Evolutionary conservation across 2,888 invertebrate genomes (phyloP), one percentile per base, ranked within the genome.

Genomic region (Adela reaumurella): DNA sequence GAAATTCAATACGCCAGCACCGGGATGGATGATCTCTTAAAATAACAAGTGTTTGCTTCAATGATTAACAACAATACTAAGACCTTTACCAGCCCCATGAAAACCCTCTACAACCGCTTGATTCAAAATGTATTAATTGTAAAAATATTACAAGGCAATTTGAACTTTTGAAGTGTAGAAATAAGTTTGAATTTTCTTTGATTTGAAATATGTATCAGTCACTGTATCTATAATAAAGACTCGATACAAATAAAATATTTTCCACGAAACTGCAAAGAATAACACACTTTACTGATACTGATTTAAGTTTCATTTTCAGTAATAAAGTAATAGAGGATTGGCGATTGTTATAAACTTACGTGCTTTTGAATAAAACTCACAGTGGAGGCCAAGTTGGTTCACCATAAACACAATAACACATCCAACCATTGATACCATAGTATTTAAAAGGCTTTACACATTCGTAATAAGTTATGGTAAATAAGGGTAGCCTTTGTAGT

Each of bases 41-140:
- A 79, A 79, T 79, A 79, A 78, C 79, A 78, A 79, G 79, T 79
- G 79, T 78, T 78, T 79, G 79, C 79, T 79, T 77, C 74, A 77
- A 68, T 76, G 79, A 78, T 79, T 79, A 78, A 68, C 71, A 65
- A 79, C 78, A 79, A 79, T 74, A 64, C 67, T 59, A 61, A 67
- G 66, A 74, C 74, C 73, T 77, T 76, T 77, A 70, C 74, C 74
- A 66, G 76, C 74, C 74, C 62, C 63, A 70, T 72, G 67, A 72
- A 74, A 72, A 70, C 74, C 72, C 74, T 59, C 64, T 64, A 54
- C 8, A 35, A 14, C 35, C n/a, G n/a, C n/a, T n/a, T n/a, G n/a
- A n/a, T n/a, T n/a, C n/a, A n/a, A 35, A 35, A 35, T 8, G n/a
- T 35, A 35, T 35, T 35, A 35, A 14, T 11, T 35, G 14, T 3